Evolutionary conservation across 2,113 vertebrate genomes (phyloP).

Genomic region (Ailuropoda melanoleuca): DNA sequence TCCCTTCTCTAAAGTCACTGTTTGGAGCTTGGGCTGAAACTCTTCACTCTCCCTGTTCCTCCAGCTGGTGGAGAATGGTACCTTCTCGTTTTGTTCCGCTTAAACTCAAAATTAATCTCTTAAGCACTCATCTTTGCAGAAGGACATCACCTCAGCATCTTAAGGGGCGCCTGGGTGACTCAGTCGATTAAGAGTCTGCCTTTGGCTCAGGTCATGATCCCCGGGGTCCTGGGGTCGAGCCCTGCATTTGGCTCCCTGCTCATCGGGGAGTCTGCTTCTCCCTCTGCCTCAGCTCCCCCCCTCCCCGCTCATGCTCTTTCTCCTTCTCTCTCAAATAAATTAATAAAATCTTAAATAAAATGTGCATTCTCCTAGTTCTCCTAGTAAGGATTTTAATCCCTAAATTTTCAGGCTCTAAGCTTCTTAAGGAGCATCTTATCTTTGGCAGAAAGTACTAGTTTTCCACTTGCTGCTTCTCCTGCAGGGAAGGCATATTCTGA

Average conservation of each 20-base stretch:
- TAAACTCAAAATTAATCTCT: background rate
- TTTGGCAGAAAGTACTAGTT: background rate
- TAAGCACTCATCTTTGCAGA: background rate
- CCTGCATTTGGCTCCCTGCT: background rate
- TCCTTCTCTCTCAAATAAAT: background rate
- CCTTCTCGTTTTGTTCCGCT: background rate
- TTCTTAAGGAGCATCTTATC: background rate
- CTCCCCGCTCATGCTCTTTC: background rate
- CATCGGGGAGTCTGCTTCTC: background rate
- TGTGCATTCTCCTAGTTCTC: background rate
- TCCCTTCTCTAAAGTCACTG: background rate
- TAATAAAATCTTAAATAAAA: background rate
- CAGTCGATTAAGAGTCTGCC: background rate
- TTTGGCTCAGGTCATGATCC: background rate
- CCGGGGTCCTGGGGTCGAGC: background rate
- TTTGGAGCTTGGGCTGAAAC: background rate
- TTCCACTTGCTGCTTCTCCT: background rate
- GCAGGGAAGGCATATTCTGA: background rate
- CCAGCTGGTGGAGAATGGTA: background rate
- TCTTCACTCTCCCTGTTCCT: background rate
- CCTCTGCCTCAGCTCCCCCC: background rate
- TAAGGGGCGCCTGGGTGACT: background rate
- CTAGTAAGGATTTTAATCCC: background rate
- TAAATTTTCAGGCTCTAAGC: background rate
- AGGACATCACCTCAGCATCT: background rate